Base-by-base conservation (phyloP, 2,797 vertebrate species). In the Aeoliscus strigatus region DNA sequence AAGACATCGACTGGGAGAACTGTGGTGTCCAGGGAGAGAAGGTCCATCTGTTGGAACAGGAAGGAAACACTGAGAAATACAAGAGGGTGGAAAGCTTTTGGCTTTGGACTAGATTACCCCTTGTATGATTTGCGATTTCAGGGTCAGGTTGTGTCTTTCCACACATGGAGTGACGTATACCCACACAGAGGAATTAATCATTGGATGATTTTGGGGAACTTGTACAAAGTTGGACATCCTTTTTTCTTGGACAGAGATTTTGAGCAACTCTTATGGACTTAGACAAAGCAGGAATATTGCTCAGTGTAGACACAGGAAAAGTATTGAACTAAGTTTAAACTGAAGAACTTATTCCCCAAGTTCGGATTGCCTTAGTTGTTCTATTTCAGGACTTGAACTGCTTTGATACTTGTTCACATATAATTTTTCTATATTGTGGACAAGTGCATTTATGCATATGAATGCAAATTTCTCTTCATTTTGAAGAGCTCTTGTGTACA, bases 391-490 rank as follows among this genome's bases (percentile, higher is more conserved):
- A 89, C 80, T 86, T 68, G 51, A 78, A 70, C 66, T 42, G 64
- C 77, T 82, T 80, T 74, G 48, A 78, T 81, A 83, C 86, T 84
- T 83, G 87, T 79, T 77, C 78, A 82, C 77, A 51, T 89, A 89
- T 88, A 87, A 88, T 88, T 89, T 77, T 88, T 90, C 83, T 90
- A 89, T 90, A 88, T 80, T 60, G 76, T 76, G 79, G 44, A 46
- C 83, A 80, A 79, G 84, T 84, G 73, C 73, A 86, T 86, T 85
- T 71, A 80, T 85, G 84, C 84, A 83, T 72, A 73, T 82, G 76
- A 81, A 84, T 87, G 81, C 74, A 85, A 54, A 83, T 87, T 87
- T 89, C 79, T 88, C 88, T 90, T 90, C 88, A 66, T 88, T 87
- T 88, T 62, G 88, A 88, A 90, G 88, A 89, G 86, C 70, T 73